Conservation (phyloP, 2,797 vertebrate species). For the Sylvia borin region DNA sequence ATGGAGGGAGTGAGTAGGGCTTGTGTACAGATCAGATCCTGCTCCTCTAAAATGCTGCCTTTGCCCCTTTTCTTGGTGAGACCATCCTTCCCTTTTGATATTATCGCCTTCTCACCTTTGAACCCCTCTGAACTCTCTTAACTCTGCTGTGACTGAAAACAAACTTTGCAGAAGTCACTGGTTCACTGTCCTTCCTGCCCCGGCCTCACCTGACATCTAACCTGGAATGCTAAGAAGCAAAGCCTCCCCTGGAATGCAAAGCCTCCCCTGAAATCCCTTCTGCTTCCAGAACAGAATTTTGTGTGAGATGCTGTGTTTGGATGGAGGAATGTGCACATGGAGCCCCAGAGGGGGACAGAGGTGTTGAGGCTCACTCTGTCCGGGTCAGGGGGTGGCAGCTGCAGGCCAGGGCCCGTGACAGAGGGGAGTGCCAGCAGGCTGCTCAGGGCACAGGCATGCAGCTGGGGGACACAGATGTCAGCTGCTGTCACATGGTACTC, state of each 20-base stretch:
- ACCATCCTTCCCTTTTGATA: neutral
- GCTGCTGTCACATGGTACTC: neutral
- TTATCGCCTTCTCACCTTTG: neutral
- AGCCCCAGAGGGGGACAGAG: neutral
- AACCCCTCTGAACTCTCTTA: neutral
- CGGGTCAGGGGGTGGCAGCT: neutral
- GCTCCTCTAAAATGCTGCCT: neutral
- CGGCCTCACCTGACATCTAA: neutral
- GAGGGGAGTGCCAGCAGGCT: neutral
- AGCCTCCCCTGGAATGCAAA: neutral
- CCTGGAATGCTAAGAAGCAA: neutral
- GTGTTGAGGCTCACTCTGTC: neutral
- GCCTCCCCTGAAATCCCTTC: neutral
- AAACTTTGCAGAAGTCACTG: neutral
- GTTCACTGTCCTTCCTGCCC: neutral
- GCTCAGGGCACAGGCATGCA: neutral
- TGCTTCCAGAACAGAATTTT: neutral
- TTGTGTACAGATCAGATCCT: neutral
- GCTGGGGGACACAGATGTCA: slow-evolving; percentile 18
- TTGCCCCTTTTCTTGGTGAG: neutral
- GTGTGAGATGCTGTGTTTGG: neutral
- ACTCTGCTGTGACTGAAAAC: neutral
- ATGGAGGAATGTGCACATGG: accelerated
- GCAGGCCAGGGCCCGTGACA: neutral
- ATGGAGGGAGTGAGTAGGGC: neutral